Percentiles rank a stretch among this genome's conserved stretches.
Conservation (phyloP, 2,888 invertebrate genomes). For the Didymodactylos carnosus region DNA sequence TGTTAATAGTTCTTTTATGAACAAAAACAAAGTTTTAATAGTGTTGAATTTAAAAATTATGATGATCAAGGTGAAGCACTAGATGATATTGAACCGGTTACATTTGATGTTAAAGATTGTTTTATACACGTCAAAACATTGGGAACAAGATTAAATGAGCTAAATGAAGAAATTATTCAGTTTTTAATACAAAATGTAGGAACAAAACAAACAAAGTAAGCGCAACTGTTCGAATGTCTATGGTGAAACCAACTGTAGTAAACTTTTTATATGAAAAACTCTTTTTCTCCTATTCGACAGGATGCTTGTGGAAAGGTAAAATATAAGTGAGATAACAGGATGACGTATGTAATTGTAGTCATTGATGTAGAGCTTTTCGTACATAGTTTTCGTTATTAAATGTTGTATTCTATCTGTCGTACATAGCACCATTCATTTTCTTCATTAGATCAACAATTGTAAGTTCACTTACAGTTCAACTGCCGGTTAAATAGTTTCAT, state of each 20-base stretch:
- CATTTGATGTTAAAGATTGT: background rate
- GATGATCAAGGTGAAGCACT: background rate
- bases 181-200: slow-evolving; percentile 6
- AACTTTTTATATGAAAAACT: too few species aligned
- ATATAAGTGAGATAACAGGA: too few species aligned
- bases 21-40: slow-evolving; percentile 8
- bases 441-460: too few species aligned
- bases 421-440: too few species aligned
- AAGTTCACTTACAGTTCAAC: too few species aligned
- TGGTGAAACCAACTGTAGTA: too few species aligned
- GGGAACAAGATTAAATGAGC: slow-evolving; percentile 3
- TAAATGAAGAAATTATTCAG: slow-evolving; percentile 12
- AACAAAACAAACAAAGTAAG: slow-evolving; percentile 13
- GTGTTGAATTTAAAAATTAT: background rate
- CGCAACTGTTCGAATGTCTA: too few species aligned
- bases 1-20: slow-evolving; percentile 6
- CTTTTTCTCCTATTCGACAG: too few species aligned
- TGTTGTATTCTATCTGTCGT: background rate
- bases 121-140: background rate
- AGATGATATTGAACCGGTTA: slow-evolving; percentile 5
- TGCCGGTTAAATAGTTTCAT: too few species aligned
- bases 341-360: too few species aligned
- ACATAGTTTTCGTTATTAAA: background rate
- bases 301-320: too few species aligned
- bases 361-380: background rate